These are phyloP conservation scores for Drosophila lini DNA, from an alignment of 1,140 invertebrate genomes.

Conservation along the genomic window DNA sequence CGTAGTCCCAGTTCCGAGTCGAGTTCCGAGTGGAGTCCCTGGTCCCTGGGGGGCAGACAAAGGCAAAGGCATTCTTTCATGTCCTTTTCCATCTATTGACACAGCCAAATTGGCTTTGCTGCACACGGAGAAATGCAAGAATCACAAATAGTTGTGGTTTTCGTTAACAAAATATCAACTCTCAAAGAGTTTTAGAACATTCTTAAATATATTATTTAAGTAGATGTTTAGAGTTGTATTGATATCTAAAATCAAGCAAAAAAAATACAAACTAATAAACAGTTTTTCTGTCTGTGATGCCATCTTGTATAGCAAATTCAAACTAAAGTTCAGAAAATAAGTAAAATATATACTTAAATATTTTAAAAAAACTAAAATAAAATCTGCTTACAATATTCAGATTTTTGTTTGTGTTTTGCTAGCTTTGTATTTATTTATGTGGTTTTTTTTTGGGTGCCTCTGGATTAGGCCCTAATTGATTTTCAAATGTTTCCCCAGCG, in stretches of 20 bases:
- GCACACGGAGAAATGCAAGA: neutral
- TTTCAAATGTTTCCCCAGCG: slow-evolving; percentile 51
- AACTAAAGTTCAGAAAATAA: neutral
- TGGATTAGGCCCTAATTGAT: slow-evolving; percentile 49
- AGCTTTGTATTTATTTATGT: neutral
- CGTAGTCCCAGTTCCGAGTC: slow-evolving; percentile 38
- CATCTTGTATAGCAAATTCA: neutral
- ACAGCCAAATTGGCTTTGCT: slow-evolving; percentile 73
- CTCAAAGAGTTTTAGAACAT: neutral
- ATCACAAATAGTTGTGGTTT: no score
- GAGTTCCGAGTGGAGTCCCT: slow-evolving; percentile 21
- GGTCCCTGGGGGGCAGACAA: neutral
- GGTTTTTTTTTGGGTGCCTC: neutral
- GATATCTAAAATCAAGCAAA: no score
- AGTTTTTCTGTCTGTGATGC: neutral
- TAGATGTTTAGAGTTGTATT: neutral
- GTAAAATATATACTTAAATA: no score
- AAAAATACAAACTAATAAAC: neutral
- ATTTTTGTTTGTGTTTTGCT: neutral
- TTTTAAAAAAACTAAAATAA: neutral
- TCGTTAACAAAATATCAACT: neutral
- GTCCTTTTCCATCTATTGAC: slow-evolving; percentile 65
- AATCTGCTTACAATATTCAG: neutral
- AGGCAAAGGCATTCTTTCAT: slow-evolving; percentile 53
- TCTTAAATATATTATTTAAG: neutral